Base-by-base conservation (phyloP, 2,888 invertebrate genomes). In the Petrolisthes cinctipes region DNA sequence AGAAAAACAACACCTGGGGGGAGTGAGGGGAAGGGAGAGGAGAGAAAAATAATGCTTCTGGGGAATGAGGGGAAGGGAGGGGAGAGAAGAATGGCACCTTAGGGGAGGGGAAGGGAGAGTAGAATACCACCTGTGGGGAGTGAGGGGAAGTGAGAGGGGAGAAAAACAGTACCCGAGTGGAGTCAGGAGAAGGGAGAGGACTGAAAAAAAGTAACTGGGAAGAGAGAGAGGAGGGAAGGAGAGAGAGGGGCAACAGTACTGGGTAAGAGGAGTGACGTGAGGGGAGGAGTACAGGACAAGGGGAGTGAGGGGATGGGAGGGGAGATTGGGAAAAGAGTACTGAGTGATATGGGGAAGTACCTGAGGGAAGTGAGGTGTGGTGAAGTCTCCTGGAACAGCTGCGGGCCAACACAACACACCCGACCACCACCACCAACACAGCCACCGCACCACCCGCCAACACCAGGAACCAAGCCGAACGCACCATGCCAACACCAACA, bases 381-480 rank as follows among this genome's bases (percentile, higher is more conserved):
- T 79, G 80, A 7, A 87, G 61, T 17, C 87, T 53, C 51, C 80
- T 80, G 53, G 83, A 79, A 20, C 79, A 87, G 68, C 81, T 83
- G 37, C 79, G 37, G 37, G 37, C 37, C 82, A 76, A n/a, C 82
- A 82, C 86, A 82, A 82, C n/a, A 20, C 87, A 87, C 5, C 68
- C 57, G 71, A 87, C 87, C 71, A 87, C 17, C 75, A 87, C 81
- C 73, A 87, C 80, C 20, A 87, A 14, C 82, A 87, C 78, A 14
- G 80, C 83, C 66, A 87, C 83, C 0, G 87, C 87, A 4, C 87
- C 87, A 2, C 87, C 87, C 4, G 87, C 83, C 53, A 87, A 54
- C 66, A 87, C 83, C 83, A 87, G 83, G 83, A 87, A 87, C 87
- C 87, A 87, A 5, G 78, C 87, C 11, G 87, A 87, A 61, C 84